Percentiles rank a stretch among this genome's conserved stretches.
phyloP scores from a whole-genome alignment of 2,888 invertebrate genomes.

The Scrobipalpa atriplicella region DNA sequence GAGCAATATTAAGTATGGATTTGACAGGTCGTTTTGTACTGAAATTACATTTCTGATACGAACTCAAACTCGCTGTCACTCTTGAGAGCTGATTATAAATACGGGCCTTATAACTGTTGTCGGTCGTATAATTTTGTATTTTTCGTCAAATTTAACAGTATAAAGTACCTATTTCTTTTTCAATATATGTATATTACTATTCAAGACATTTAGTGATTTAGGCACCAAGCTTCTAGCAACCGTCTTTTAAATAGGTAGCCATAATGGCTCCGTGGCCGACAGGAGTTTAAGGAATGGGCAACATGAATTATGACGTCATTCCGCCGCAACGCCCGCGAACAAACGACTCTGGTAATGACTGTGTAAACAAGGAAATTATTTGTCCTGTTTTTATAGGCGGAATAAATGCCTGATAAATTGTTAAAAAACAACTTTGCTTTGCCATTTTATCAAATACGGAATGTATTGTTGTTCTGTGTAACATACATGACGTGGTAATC shows the following conservation, averaged over 20 bases:
- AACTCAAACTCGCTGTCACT: too few relatives aligned
- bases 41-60: too few relatives aligned
- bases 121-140: background rate
- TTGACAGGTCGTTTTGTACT: too few relatives aligned
- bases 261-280: slow-evolving; percentile 25
- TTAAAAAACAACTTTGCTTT: too few relatives aligned
- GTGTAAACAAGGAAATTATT: slow-evolving; percentile 29
- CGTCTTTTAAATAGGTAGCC: slow-evolving; percentile 24
- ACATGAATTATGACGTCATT: slow-evolving; percentile 22
- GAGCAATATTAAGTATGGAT: too few relatives aligned
- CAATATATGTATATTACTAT: background rate
- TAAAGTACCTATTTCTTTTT: too few relatives aligned
- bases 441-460: too few relatives aligned
- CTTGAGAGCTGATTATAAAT: too few relatives aligned
- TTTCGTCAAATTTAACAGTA: background rate
- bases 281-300: slow-evolving; percentile 31
- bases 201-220: background rate
- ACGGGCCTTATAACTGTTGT: slow-evolving; percentile 22
- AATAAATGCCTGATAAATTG: background rate
- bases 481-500: too few relatives aligned
- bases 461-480: too few relatives aligned
- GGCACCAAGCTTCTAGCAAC: background rate
- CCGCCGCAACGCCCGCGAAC: background rate
- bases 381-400: background rate
- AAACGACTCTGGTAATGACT: slow-evolving; percentile 17